These are phyloP conservation scores for Brachionus angularis DNA, from an alignment of 1,140 invertebrate genomes.

Conservation along the genomic window DNA sequence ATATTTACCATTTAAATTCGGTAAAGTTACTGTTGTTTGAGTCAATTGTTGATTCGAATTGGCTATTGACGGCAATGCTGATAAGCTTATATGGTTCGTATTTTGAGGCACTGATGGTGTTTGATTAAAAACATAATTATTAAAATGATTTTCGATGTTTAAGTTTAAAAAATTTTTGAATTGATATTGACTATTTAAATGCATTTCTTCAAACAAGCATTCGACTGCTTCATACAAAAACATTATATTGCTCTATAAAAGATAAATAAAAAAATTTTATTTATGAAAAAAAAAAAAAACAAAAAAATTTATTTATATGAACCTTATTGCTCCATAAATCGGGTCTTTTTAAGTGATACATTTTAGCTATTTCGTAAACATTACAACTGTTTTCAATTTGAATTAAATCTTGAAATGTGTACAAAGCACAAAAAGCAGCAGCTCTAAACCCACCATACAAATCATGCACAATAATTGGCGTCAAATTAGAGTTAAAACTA, in stretches of 20 bases:
- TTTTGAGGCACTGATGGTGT: neutral
- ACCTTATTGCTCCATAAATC: constrained; percentile 13
- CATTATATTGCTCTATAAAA: too few species aligned
- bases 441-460: constrained; percentile 11
- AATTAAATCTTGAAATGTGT: constrained; percentile 29
- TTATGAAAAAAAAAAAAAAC: too few species aligned
- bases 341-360: constrained; percentile 38
- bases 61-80: too few species aligned
- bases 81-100: neutral
- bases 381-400: constrained; percentile 28
- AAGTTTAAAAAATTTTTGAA: constrained; percentile 39
- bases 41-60: neutral
- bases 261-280: too few species aligned
- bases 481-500: constrained; percentile 8
- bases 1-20: neutral
- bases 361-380: constrained; percentile 41
- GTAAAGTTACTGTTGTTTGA: neutral
- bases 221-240: constrained; percentile 19
- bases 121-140: constrained; percentile 4
- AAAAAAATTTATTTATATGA: too few species aligned
- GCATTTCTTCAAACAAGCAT: constrained; percentile 5
- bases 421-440: constrained; percentile 38
- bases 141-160: constrained; percentile 40
- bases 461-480: constrained; percentile 42
- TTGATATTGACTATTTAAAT: constrained; percentile 27